A percentile compares a stretch with the other conserved stretches of the same genome.
Conservation (phyloP, 2,888 invertebrate species). For the Azorinus chamasolen region DNA sequence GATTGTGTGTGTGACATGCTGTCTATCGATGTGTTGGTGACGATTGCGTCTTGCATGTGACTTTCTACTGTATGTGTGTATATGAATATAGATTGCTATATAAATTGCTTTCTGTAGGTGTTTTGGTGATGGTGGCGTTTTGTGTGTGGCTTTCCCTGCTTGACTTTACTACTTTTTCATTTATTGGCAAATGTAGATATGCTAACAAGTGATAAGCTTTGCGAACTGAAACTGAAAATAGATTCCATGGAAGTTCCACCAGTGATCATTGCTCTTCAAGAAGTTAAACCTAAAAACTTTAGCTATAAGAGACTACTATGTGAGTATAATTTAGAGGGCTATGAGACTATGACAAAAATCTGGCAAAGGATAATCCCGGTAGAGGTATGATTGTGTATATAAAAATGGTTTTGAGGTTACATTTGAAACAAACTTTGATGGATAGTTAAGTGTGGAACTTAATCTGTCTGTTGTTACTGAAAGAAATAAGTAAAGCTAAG, state of each 20-base stretch:
- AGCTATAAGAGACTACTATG: constrained; percentile 7
- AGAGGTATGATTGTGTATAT: constrained; percentile 25
- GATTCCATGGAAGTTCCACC: background rate
- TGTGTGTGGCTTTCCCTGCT: too few species aligned
- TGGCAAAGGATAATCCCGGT: background rate
- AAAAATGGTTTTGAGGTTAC: background rate
- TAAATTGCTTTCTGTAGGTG: too few species aligned
- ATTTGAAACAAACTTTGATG: background rate
- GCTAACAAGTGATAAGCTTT: constrained; percentile 10
- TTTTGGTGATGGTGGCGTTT: too few species aligned
- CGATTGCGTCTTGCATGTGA: too few species aligned
- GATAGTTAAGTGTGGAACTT: constrained; percentile 9
- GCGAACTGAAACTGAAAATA: constrained; percentile 6
- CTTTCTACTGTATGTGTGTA: too few species aligned
- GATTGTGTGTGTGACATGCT: too few species aligned
- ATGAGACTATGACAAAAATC: constrained; percentile 8
- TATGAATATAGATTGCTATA: too few species aligned
- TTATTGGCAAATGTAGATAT: constrained; percentile 22
- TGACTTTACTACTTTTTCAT: too few species aligned
- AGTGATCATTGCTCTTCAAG: constrained; percentile 5
- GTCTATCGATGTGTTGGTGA: too few species aligned
- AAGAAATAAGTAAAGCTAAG: background rate
- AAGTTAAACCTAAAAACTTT: constrained; percentile 22
- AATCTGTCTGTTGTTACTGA: background rate
- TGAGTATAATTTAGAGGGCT: constrained; percentile 22